Conservation (phyloP, 2,113 vertebrate species). For the Myocastor coypus region DNA sequence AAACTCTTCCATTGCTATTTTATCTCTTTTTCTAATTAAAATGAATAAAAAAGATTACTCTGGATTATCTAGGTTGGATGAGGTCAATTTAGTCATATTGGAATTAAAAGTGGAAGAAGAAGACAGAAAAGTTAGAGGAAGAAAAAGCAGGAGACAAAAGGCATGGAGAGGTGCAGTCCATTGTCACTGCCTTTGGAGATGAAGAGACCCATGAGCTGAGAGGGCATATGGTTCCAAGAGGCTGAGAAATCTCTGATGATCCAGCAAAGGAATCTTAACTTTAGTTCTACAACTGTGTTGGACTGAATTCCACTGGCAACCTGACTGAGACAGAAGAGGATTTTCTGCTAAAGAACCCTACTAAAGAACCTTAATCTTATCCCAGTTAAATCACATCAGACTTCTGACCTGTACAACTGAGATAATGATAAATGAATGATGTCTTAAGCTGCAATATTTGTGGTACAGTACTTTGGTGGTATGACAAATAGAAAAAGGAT, state of each 20-base stretch:
- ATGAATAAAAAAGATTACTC: background rate
- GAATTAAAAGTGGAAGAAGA: background rate
- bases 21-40: too few species aligned
- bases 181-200: background rate
- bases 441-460: background rate
- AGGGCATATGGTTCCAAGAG: background rate
- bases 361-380: background rate
- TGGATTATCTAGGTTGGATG: background rate
- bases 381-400: background rate
- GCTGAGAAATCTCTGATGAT: background rate
- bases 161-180: background rate
- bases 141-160: background rate
- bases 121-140: background rate
- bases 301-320: background rate
- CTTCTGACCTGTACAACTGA: background rate
- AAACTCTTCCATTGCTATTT: too few species aligned
- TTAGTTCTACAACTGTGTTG: background rate
- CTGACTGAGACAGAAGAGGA: background rate
- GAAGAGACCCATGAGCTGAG: background rate
- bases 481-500: background rate
- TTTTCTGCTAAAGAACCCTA: background rate
- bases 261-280: background rate
- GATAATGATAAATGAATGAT: background rate
- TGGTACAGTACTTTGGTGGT: background rate
- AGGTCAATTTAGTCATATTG: background rate